Conservation (phyloP, 2,113 vertebrate genomes). For the Pteronura brasiliensis region DNA sequence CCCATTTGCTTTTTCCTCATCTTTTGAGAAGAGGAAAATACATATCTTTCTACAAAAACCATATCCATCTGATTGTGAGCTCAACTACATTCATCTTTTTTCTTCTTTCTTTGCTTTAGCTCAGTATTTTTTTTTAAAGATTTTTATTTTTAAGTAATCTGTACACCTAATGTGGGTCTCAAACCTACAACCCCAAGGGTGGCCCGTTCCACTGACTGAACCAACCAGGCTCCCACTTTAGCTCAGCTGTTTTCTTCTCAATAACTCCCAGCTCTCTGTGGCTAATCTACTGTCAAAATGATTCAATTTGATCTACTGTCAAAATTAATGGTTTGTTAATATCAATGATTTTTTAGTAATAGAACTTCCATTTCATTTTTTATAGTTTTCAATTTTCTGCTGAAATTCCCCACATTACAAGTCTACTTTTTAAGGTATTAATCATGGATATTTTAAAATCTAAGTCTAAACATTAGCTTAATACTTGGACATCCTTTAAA, state of each 20-base stretch:
- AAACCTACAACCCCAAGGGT: background rate
- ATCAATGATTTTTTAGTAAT: background rate
- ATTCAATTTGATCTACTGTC: background rate
- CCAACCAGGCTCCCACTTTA: background rate
- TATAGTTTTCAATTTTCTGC: background rate
- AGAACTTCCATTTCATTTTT: background rate
- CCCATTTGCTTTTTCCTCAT: background rate
- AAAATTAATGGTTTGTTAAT: background rate
- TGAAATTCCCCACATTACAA: background rate
- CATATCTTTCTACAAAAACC: background rate
- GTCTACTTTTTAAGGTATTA: background rate
- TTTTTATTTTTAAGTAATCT: background rate
- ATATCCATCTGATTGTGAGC: no score
- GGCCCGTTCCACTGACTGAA: accelerated
- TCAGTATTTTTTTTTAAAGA: background rate
- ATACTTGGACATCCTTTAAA: background rate
- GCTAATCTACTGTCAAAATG: background rate
- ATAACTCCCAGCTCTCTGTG: background rate
- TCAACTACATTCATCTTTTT: background rate
- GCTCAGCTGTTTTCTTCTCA: background rate
- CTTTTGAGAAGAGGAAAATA: background rate
- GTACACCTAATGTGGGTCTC: background rate
- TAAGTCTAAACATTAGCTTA: background rate
- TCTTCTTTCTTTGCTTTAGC: background rate
- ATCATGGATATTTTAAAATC: background rate